phyloP scores from a whole-genome alignment of 2,113 vertebrate species.

The Sitta europaea region DNA sequence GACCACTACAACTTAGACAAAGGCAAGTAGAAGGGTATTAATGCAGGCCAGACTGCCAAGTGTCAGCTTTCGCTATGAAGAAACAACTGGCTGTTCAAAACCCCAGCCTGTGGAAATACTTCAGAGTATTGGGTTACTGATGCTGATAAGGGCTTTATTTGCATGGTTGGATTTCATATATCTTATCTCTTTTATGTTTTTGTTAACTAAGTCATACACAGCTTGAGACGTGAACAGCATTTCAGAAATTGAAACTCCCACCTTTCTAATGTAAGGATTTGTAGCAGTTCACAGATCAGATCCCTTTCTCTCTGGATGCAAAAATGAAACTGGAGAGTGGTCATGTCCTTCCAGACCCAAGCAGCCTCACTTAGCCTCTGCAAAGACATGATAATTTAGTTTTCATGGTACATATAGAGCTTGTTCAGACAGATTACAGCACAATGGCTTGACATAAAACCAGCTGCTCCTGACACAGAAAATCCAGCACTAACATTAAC shows the following conservation, averaged over 20 bases:
- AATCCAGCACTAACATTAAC: not conserved
- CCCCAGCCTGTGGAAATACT: not conserved
- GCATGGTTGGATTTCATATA: not conserved
- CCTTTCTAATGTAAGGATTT: not conserved
- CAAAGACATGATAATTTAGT: not conserved
- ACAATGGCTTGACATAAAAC: not conserved
- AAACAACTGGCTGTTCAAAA: not conserved
- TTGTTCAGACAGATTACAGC: not conserved
- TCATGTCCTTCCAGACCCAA: not conserved
- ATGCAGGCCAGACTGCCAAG: not conserved
- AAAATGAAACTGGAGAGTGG: not conserved
- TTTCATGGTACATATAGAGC: not conserved
- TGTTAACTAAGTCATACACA: not conserved
- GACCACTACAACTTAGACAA: not conserved
- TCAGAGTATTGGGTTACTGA: not conserved
- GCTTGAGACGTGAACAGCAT: not conserved
- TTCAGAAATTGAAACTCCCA: not conserved
- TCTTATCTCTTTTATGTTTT: not conserved
- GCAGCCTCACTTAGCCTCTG: not conserved
- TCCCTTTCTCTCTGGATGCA: not conserved
- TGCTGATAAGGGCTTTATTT: not conserved
- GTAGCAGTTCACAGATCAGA: not conserved
- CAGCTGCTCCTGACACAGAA: not conserved
- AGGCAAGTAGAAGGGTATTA: not conserved
- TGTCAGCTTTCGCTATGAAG: not conserved